Percentiles rank a stretch among this genome's conserved stretches.
Conservation (phyloP, 2,113 vertebrate genomes). For the Anarhynchus alexandrinus region DNA sequence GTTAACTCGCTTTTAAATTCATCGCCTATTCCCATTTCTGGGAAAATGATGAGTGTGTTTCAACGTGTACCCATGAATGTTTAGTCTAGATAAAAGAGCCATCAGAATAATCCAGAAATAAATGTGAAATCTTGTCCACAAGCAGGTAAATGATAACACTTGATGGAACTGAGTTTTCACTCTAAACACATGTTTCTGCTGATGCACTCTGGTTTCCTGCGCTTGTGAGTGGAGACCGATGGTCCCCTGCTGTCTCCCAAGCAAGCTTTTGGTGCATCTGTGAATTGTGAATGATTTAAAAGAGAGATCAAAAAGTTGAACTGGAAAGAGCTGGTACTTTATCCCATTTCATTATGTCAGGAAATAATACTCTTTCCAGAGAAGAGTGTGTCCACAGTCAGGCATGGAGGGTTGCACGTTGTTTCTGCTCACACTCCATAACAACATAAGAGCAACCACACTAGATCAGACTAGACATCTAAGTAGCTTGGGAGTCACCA, state of each 20-base stretch:
- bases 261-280: neutral
- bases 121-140: neutral
- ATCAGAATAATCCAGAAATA: neutral
- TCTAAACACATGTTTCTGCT: neutral
- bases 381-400: neutral
- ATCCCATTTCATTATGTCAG: neutral
- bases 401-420: accelerated
- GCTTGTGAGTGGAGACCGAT: neutral
- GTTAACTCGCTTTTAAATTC: neutral
- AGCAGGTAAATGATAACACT: neutral
- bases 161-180: neutral
- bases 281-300: neutral
- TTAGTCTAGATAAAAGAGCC: neutral
- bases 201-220: neutral
- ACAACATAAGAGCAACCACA: neutral
- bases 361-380: neutral
- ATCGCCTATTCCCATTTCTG: neutral
- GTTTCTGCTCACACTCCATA: neutral
- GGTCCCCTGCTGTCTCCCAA: neutral
- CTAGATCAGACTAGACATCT: neutral
- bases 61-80: neutral
- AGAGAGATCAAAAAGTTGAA: neutral
- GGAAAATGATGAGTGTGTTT: neutral
- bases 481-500: neutral
- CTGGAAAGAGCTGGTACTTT: neutral